These are phyloP conservation scores for Onychomys arenicola DNA, from an alignment of 2,797 vertebrate species.

Conservation along the genomic window DNA sequence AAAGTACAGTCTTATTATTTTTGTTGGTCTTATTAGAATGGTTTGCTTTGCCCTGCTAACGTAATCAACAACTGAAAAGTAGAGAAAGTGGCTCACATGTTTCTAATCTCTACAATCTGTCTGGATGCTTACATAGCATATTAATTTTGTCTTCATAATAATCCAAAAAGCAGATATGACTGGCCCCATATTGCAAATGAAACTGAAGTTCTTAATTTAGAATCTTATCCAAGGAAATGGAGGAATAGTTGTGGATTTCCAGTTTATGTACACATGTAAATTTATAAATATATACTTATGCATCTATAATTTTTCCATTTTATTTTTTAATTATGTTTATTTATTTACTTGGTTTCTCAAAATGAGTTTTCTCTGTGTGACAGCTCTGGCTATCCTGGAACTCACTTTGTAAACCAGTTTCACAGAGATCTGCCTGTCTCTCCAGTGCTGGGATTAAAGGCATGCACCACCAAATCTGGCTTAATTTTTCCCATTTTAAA, in stretches of 20 bases:
- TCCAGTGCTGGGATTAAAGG: not conserved
- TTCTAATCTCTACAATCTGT: constrained; percentile 4
- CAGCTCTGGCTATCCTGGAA: not conserved
- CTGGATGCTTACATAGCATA: not conserved
- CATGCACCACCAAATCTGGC: not conserved
- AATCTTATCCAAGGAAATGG: not conserved
- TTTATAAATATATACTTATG: not conserved
- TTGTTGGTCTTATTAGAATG: not conserved
- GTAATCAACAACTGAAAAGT: constrained; percentile 34
- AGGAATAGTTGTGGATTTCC: not conserved
- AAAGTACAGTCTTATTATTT: constrained; percentile 16
- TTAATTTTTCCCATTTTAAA: not conserved
- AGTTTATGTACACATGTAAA: not conserved
- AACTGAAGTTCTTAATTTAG: not conserved
- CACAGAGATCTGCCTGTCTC: not conserved
- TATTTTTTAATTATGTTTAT: not conserved
- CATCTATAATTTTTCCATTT: not conserved
- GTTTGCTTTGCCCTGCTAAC: not conserved
- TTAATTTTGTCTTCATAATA: constrained; percentile 58
- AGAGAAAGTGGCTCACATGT: not conserved
- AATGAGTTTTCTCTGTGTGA: not conserved
- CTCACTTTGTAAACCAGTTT: not conserved
- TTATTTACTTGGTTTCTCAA: not conserved
- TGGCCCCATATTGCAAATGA: constrained; percentile 38
- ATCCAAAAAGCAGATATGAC: not conserved